Percentiles rank a stretch among this genome's conserved stretches.
phyloP scores from a whole-genome alignment of 1,140 invertebrate genomes.

The Anastatus disparis region DNA sequence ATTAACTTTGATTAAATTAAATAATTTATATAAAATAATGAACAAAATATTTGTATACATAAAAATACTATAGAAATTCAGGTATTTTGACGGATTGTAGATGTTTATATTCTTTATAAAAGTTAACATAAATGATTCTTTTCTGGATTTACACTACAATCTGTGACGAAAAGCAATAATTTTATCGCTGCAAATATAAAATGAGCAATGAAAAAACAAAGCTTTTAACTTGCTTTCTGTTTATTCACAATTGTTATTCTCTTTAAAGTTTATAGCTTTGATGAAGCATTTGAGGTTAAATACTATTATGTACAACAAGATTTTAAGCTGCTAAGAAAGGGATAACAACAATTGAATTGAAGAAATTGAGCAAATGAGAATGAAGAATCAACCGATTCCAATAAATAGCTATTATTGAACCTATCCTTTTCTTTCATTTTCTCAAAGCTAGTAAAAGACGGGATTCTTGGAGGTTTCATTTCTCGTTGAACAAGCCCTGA shows the following conservation, averaged over 20 bases:
- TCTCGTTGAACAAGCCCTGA: conserved; percentile 1
- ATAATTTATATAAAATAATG: too few species aligned
- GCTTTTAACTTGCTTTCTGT: not conserved
- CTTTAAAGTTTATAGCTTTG: conserved; percentile 1
- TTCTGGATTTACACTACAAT: too few species aligned
- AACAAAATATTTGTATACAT: too few species aligned
- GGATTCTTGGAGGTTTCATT: conserved; percentile 9
- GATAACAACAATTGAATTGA: conserved; percentile 4
- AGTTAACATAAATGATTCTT: too few species aligned
- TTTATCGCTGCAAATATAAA: conserved; percentile 22
- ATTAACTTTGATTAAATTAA: too few species aligned
- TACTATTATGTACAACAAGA: not conserved
- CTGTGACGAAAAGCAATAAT: conserved; percentile 18
- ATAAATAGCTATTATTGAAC: not conserved
- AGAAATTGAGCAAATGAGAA: not conserved
- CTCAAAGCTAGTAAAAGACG: too few species aligned
- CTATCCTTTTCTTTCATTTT: not conserved
- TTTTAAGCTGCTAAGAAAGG: not conserved
- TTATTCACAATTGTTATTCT: not conserved
- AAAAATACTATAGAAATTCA: too few species aligned
- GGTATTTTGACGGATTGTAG: too few species aligned
- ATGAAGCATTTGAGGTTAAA: conserved; percentile 3
- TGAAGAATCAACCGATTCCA: not conserved
- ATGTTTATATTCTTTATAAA: too few species aligned
- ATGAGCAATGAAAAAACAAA: conserved; percentile 22